These are phyloP conservation scores for Siphlonurus alternatus DNA, from an alignment of 2,888 invertebrate genomes.

Conservation along the genomic window DNA sequence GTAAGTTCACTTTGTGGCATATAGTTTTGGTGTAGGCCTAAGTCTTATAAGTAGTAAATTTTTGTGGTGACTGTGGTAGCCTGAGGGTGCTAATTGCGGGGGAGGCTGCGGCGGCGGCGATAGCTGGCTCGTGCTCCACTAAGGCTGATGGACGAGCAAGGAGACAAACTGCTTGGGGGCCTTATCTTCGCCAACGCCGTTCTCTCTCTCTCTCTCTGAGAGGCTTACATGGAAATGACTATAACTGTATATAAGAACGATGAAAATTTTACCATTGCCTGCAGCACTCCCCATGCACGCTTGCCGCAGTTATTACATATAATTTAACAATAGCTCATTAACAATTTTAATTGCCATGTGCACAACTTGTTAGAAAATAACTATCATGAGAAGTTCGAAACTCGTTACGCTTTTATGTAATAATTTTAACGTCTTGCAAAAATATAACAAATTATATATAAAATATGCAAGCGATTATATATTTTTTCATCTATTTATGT, in stretches of 20 bases:
- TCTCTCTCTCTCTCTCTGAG: too few relatives aligned
- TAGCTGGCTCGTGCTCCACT: background rate
- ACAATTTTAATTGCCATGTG: background rate
- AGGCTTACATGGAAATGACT: background rate
- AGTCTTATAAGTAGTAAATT: too few relatives aligned
- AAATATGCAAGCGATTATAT: too few relatives aligned
- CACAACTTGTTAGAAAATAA: too few relatives aligned
- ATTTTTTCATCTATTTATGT: too few relatives aligned
- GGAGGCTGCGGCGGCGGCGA: background rate
- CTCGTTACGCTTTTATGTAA: too few relatives aligned
- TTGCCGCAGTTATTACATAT: background rate
- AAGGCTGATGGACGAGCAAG: background rate
- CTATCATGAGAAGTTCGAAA: too few relatives aligned
- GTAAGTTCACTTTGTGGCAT: too few relatives aligned
- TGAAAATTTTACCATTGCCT: background rate
- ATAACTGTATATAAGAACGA: background rate
- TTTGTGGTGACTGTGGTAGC: background rate
- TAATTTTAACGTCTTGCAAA: too few relatives aligned
- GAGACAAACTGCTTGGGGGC: background rate
- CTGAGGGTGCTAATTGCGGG: background rate
- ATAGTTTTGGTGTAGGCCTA: too few relatives aligned
- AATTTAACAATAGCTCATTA: background rate
- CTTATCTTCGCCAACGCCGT: background rate
- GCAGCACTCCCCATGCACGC: background rate
- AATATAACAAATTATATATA: too few relatives aligned